Percentiles rank a stretch among this genome's conserved stretches.
Evolutionary conservation across 2,888 invertebrate genomes (phyloP).

Genomic region (Brachyptera putata): DNA sequence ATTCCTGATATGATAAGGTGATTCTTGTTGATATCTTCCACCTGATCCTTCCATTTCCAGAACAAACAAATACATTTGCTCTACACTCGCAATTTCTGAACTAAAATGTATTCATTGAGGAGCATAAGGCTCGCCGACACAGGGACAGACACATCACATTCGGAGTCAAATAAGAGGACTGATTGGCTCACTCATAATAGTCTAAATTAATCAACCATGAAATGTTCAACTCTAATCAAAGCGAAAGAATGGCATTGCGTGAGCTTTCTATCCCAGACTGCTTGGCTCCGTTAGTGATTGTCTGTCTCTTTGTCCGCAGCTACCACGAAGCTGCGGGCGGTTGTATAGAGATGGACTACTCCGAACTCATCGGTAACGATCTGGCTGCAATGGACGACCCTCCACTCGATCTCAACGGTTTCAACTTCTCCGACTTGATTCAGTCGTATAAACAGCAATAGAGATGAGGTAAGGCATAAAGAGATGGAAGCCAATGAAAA

Average conservation of each 20-base stretch:
- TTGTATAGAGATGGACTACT: constrained; percentile 35
- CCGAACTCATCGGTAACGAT: constrained; percentile 34
- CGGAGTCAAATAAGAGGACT: constrained; percentile 30
- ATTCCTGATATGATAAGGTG: no score
- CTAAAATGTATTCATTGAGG: background rate
- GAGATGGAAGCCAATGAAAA: no score
- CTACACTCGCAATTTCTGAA: background rate
- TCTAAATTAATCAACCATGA: background rate
- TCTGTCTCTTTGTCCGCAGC: constrained; percentile 31
- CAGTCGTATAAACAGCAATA: background rate
- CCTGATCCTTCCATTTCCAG: no score
- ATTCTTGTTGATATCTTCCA: no score
- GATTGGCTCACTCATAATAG: constrained; percentile 24
- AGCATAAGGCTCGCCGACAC: background rate
- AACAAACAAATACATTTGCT: background rate
- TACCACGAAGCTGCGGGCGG: constrained; percentile 25
- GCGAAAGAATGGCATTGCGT: no score
- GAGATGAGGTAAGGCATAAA: background rate
- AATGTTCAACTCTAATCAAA: no score
- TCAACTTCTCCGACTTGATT: constrained; percentile 20
- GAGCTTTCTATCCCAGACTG: background rate
- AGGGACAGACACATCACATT: constrained; percentile 31
- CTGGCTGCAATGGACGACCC: constrained; percentile 35
- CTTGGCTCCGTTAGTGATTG: constrained; percentile 4
- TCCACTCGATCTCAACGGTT: constrained; percentile 31